Evolutionary conservation across 2,888 invertebrate genomes (phyloP).

Genomic region (Acronicta aceris): DNA sequence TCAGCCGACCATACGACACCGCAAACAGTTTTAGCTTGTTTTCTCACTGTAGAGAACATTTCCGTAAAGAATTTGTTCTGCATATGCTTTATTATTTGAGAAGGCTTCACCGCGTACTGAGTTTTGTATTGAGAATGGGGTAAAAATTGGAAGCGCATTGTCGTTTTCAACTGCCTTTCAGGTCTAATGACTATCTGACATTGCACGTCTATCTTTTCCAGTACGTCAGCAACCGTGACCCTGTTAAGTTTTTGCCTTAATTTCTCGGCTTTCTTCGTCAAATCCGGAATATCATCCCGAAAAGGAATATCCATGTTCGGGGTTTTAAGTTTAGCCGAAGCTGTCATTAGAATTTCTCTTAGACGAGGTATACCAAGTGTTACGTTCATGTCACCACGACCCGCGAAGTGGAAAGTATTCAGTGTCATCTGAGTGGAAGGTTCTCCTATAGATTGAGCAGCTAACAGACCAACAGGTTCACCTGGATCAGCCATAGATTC

Average conservation of each 20-base stretch:
- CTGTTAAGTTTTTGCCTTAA: slow-evolving; percentile 93
- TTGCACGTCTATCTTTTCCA: slow-evolving; percentile 92
- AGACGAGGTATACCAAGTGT: slow-evolving; percentile 99
- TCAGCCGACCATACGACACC: slow-evolving; percentile 87
- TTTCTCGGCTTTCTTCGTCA: slow-evolving; percentile 90
- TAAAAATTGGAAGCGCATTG: slow-evolving; percentile 92
- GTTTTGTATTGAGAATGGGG: slow-evolving; percentile 93
- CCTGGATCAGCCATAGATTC: slow-evolving; percentile 95
- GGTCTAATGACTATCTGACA: slow-evolving; percentile 89
- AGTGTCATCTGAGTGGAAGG: slow-evolving; percentile 99
- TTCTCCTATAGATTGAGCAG: slow-evolving; percentile 99
- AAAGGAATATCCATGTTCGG: slow-evolving; percentile 99
- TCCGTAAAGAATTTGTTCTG: slow-evolving; percentile 92
- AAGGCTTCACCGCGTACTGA: slow-evolving; percentile 92
- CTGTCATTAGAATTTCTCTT: slow-evolving; percentile 98
- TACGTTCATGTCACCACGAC: slow-evolving; percentile 99
- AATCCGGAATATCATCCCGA: slow-evolving; percentile 77
- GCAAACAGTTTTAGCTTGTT: slow-evolving; percentile 87
- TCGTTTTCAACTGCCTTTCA: slow-evolving; percentile 90
- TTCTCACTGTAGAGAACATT: slow-evolving; percentile 90
- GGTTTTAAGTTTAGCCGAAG: slow-evolving; percentile 97
- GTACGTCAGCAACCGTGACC: slow-evolving; percentile 94
- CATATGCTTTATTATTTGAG: slow-evolving; percentile 92
- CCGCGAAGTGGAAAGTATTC: slow-evolving; percentile 99
- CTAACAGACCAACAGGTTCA: slow-evolving; percentile 98